Base-by-base conservation (phyloP, 2,113 vertebrate species). In the Grantiella picta region DNA sequence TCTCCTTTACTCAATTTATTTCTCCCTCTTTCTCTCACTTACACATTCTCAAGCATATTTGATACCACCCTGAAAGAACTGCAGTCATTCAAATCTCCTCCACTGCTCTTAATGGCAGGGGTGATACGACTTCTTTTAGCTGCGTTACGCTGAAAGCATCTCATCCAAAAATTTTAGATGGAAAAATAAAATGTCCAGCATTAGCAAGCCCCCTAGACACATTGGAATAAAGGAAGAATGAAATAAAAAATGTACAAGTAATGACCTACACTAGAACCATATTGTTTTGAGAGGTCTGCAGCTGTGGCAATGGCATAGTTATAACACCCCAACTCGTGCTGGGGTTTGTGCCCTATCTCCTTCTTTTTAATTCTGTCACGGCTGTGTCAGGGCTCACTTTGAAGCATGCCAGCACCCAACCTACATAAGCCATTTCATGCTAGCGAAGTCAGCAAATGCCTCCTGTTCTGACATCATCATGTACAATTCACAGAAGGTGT, bases 81-180 rank as follows among this genome's bases (percentile, higher is more conserved):
- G 13, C 38, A 35, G 33, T 69, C 25, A 89, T 72, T 72, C 68
- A 71, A 80, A 45, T 56, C 15, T 65, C 24, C 45, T 54, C 35
- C n/a, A 10, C 1, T 71, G 42, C 15, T 54, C 57, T 35, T 0
- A 0, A 23, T 15, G 40, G 66, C 35, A 50, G 18, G 40, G 65
- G 21, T 45, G 66, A 54, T 24, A 23, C 12, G 25, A 42, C 23
- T 33, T 76, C 20, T 86, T 45, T 53, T 29, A 82, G 38, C 2
- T 54, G 22, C 28, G 7, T 76, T 72, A 59, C 15, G 29, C 15
- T 16, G 12, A 80, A 80, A 80, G 8, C 50, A 83, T 29, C 42
- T 71, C 66, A 27, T n/a, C 61, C 53, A 38, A 61, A 83, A 31
- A 27, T 20, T 61, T 91, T 76, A 54, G 72, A 83, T 7, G 19